Percentiles rank a stretch among this genome's conserved stretches.
Evolutionary conservation across 2,888 invertebrate species (phyloP).

Genomic region (Mesochorus sp.): DNA sequence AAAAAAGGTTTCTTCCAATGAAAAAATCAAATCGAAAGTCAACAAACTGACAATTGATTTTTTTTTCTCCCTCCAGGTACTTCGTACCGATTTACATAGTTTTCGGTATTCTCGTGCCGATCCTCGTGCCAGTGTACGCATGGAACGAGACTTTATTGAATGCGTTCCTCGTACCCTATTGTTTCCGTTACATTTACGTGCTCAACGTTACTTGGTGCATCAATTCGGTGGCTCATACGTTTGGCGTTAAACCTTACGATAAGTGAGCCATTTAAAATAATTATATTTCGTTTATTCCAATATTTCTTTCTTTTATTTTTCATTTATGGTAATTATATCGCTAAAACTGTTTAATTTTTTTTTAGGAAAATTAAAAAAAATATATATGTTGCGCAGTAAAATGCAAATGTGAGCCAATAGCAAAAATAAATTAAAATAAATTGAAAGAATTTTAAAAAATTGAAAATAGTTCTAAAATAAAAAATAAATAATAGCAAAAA

Average conservation of each 20-base stretch:
- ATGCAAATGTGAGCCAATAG: no score
- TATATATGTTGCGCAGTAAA: no score
- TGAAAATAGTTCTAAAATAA: no score
- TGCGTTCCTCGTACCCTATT: slow-evolving; percentile 85
- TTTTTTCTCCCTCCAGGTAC: slow-evolving; percentile 84
- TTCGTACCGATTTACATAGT: slow-evolving; percentile 85
- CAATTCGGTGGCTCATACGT: slow-evolving; percentile 88
- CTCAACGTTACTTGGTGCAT: slow-evolving; percentile 92
- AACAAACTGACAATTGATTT: not conserved
- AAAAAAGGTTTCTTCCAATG: not conserved
- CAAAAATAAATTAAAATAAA: no score
- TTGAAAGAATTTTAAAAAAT: no score
- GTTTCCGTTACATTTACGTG: slow-evolving; percentile 85
- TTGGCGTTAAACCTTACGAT: slow-evolving; percentile 65
- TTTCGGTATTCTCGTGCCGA: slow-evolving; percentile 85
- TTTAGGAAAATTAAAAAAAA: no score
- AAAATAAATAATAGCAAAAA: no score
- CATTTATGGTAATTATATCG: no score
- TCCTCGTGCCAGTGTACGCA: slow-evolving; percentile 86
- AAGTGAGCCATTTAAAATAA: slow-evolving; percentile 60
- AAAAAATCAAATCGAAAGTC: not conserved
- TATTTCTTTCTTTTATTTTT: no score
- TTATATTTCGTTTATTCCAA: no score
- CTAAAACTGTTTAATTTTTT: not conserved
- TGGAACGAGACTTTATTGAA: slow-evolving; percentile 87